Percentiles rank a stretch among this genome's conserved stretches.
phyloP scores from a whole-genome alignment of 2,113 vertebrate genomes.

The Stigmatopora nigra region DNA sequence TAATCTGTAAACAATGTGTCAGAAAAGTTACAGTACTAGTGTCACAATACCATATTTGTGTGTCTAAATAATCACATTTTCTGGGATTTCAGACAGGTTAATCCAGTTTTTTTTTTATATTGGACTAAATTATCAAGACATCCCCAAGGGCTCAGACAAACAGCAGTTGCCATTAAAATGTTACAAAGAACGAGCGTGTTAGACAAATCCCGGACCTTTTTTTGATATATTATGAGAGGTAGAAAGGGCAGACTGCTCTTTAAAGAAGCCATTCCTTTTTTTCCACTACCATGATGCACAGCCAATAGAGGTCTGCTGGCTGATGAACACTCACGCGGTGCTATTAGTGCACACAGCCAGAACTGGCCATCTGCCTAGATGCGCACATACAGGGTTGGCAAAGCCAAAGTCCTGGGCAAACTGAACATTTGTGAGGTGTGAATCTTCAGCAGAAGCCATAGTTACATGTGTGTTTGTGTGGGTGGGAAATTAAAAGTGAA shows the following conservation, averaged over 20 bases:
- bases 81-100: too few relatives aligned
- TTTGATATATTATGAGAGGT: background rate
- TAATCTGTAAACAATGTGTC: slow-evolving; percentile 17
- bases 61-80: too few relatives aligned
- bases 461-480: slow-evolving; percentile 27
- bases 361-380: slow-evolving; percentile 61
- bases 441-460: slow-evolving; percentile 57
- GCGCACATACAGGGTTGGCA: slow-evolving; percentile 23
- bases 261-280: slow-evolving; percentile 50
- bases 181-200: background rate
- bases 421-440: slow-evolving; percentile 62
- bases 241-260: slow-evolving; percentile 35
- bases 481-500: slow-evolving; percentile 20
- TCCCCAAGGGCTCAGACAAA: too few relatives aligned
- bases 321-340: slow-evolving; percentile 62
- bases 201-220: background rate
- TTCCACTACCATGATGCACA: slow-evolving; percentile 21
- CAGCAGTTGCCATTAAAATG: too few relatives aligned
- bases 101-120: too few relatives aligned
- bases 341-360: slow-evolving; percentile 62
- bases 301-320: slow-evolving; percentile 57
- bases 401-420: slow-evolving; percentile 51
- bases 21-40: background rate
- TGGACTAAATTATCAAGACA: too few relatives aligned
- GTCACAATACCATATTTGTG: background rate